These are phyloP conservation scores for Nymphalis c-album DNA, from an alignment of 2,888 invertebrate genomes.

Conservation along the genomic window DNA sequence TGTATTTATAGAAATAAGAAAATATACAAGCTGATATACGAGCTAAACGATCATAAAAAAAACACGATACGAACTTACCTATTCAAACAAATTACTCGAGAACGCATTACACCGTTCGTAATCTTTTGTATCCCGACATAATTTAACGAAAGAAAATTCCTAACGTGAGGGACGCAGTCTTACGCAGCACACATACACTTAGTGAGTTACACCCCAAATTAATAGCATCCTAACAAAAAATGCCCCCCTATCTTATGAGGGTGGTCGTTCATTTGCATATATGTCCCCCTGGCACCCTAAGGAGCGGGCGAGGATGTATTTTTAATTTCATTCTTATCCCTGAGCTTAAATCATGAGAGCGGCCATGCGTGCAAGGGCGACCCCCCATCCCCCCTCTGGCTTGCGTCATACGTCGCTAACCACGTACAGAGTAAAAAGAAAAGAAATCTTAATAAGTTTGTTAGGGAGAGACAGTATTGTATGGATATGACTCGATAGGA, in stretches of 20 bases:
- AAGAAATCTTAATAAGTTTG: slow-evolving; percentile 82
- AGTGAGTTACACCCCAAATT: slow-evolving; percentile 76
- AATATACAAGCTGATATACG: slow-evolving; percentile 10
- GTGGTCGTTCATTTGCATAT: slow-evolving; percentile 77
- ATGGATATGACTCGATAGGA: slow-evolving; percentile 52
- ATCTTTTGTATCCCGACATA: slow-evolving; percentile 69
- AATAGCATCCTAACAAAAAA: slow-evolving; percentile 82
- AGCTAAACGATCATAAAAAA: slow-evolving; percentile 18
- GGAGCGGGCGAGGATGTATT: slow-evolving; percentile 79
- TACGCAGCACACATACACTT: slow-evolving; percentile 48
- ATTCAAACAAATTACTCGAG: slow-evolving; percentile 56
- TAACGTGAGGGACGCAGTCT: slow-evolving; percentile 49
- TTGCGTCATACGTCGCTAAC: slow-evolving; percentile 82
- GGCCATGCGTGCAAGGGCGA: slow-evolving; percentile 79
- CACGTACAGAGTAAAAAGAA: slow-evolving; percentile 81
- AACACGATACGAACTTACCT: slow-evolving; percentile 22
- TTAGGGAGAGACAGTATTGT: slow-evolving; percentile 66
- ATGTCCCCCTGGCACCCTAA: slow-evolving; percentile 80
- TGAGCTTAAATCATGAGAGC: slow-evolving; percentile 82
- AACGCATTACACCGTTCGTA: slow-evolving; percentile 67
- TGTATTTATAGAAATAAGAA: not conserved
- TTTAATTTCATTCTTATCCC: slow-evolving; percentile 82
- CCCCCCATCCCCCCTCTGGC: slow-evolving; percentile 57
- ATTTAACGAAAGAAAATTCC: slow-evolving; percentile 70
- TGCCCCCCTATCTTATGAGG: slow-evolving; percentile 75